A percentile compares a stretch with the other conserved stretches of the same genome.
These are phyloP conservation scores for Xenus cinereus DNA, from an alignment of 2,113 vertebrate genomes.

Conservation along the genomic window DNA sequence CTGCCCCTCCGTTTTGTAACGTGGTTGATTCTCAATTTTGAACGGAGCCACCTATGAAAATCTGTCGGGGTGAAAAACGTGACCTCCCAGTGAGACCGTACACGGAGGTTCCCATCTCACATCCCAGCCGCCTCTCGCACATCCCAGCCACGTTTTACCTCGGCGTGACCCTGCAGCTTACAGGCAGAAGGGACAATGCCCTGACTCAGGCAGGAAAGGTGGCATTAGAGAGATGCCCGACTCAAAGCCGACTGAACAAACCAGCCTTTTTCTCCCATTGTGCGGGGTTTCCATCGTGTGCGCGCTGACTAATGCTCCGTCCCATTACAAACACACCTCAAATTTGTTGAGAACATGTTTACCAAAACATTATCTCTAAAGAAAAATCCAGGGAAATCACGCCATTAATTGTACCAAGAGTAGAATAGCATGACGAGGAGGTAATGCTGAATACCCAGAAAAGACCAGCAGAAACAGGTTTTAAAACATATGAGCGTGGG, in stretches of 20 bases:
- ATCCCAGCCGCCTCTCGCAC: slow-evolving; percentile 23
- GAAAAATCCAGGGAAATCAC: slow-evolving; percentile 21
- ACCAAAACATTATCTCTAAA: slow-evolving; percentile 36
- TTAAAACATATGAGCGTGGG: neutral
- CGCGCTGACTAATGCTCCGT: slow-evolving; percentile 58
- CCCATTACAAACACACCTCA: slow-evolving; percentile 59
- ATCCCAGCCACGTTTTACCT: slow-evolving; percentile 54
- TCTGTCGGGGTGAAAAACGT: slow-evolving; percentile 58
- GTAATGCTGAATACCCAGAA: neutral
- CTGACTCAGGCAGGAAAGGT: slow-evolving; percentile 80
- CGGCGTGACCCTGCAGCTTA: slow-evolving; percentile 62
- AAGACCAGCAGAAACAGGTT: neutral
- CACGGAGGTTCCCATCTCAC: neutral
- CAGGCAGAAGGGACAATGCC: slow-evolving; percentile 54
- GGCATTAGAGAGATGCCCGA: slow-evolving; percentile 66
- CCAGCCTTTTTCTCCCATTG: slow-evolving; percentile 62
- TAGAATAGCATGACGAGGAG: neutral
- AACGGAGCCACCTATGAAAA: slow-evolving; percentile 72
- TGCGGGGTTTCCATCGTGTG: slow-evolving; percentile 38
- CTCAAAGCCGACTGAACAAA: slow-evolving; percentile 73
- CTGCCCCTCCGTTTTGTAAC: slow-evolving; percentile 67
- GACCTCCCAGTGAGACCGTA: slow-evolving; percentile 60
- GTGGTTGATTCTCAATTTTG: slow-evolving; percentile 73
- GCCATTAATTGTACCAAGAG: neutral
- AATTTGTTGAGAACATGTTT: slow-evolving; percentile 46